Percentiles rank a stretch among this genome's conserved stretches.
Conservation (phyloP, 2,113 vertebrate species). For the Megalops atlanticus region DNA sequence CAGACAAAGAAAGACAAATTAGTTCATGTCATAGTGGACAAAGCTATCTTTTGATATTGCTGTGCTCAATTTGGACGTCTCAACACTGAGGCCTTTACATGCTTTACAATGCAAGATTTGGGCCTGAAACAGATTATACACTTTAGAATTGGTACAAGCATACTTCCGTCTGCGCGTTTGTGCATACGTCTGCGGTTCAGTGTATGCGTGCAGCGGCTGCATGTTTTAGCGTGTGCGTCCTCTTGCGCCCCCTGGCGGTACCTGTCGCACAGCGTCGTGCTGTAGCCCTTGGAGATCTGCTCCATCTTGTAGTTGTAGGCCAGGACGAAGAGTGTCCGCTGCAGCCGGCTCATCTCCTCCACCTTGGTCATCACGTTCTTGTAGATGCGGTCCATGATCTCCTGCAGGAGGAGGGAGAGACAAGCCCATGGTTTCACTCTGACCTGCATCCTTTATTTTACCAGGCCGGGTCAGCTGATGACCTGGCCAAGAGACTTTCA, state of each 20-base stretch:
- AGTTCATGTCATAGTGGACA: not conserved
- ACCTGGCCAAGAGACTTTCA: too few relatives aligned
- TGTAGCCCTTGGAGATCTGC: constrained; percentile 88
- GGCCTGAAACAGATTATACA: not conserved
- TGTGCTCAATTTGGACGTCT: not conserved
- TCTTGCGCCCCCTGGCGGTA: constrained; percentile 43
- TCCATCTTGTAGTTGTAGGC: constrained; percentile 99
- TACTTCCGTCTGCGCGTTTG: not conserved
- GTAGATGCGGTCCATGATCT: constrained; percentile 99
- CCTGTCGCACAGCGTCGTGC: constrained; percentile 91
- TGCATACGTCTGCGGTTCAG: not conserved
- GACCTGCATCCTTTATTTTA: too few relatives aligned
- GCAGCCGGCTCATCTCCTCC: constrained; percentile 90
- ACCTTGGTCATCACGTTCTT: constrained; percentile 98
- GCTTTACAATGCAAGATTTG: too few relatives aligned
- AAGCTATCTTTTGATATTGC: not conserved
- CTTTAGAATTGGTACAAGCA: not conserved
- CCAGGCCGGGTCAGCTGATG: too few relatives aligned
- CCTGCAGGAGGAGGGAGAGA: constrained; percentile 63
- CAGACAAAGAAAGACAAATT: not conserved
- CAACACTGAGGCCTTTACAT: not conserved
- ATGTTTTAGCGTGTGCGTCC: not conserved
- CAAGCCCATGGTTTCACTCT: too few relatives aligned
- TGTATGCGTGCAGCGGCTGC: not conserved
- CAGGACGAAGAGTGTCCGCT: constrained; percentile 87